Base-by-base conservation (phyloP, 1,140 invertebrate genomes). In the Ips typographus region DNA sequence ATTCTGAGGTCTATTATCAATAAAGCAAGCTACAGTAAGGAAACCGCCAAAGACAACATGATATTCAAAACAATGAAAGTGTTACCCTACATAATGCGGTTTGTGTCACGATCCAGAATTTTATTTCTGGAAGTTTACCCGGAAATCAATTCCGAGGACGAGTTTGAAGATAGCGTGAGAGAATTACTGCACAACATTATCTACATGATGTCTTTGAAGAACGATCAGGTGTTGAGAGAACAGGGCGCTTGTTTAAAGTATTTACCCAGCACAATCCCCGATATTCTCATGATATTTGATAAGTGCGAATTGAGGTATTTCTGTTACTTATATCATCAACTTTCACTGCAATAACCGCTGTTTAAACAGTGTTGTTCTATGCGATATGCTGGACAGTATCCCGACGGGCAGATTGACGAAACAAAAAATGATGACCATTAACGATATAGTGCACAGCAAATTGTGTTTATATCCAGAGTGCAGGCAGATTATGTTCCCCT, bases 201-300 rank as follows among this genome's bases (percentile, higher is more conserved):
- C 47, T 83, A 83, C 65, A 84, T 96, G 80, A 94, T 96, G 91
- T 82, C 85, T 4, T 84, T 88, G 64, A 87, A 84, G 66, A 87
- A 87, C 3, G 89, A 91, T 75, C 87, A 79, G 72, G 81, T 90
- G 2, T 80, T 95, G n/a, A 82, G 92, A 37, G 85, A 89, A 75
- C 91, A 95, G 85, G 91, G 90, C 51, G 89, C 90, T n/a, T 92
- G 91, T 72, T 82, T 98, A n/a, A 94, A 94, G 79, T 94, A 93
- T 81, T 85, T 97, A 66, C 92, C 94, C 36, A 85, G 86, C 40
- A 89, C 91, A 2, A 91, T 96, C 71, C n/a, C 91, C 38, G 91
- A 95, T 78, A 85, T 95, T 55, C 83, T 95, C 40, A 84, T 83
- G 47, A 92, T 95, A 5, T 94, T 91, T 80, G 89, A 91, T 75